Percentiles rank a stretch among this genome's conserved stretches.
Evolutionary conservation across 2,113 vertebrate genomes (phyloP).

Genomic region (Ptychochromis oligacanthus): DNA sequence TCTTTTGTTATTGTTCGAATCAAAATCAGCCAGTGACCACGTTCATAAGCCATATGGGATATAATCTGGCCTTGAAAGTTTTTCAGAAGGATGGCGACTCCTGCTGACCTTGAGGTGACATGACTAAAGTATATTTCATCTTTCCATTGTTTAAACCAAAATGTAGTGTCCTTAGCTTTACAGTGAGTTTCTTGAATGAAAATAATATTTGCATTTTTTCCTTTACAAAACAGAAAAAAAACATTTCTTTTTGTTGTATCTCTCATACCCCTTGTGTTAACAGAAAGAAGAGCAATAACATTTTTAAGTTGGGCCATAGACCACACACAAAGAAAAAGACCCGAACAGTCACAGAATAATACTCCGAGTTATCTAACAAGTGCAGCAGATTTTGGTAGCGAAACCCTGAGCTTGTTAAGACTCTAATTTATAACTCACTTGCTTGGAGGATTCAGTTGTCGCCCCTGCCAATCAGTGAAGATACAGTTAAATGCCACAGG

Average conservation of each 20-base stretch:
- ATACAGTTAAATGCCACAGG: background rate
- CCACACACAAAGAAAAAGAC: background rate
- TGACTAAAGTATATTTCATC: background rate
- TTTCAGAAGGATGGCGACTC: background rate
- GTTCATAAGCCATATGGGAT: background rate
- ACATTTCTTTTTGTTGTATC: background rate
- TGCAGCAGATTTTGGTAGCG: background rate
- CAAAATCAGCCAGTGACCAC: background rate
- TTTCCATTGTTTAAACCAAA: background rate
- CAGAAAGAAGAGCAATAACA: background rate
- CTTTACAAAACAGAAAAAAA: background rate
- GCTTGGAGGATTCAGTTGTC: too few relatives aligned
- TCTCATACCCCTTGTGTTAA: background rate
- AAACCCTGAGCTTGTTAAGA: background rate
- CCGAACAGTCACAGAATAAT: background rate
- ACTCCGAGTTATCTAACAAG: background rate
- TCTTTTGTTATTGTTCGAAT: background rate
- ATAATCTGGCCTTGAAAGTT: background rate
- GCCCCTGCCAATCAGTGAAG: background rate
- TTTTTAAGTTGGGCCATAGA: background rate
- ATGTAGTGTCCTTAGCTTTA: too few relatives aligned
- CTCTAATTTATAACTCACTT: too few relatives aligned
- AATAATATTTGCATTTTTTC: background rate
- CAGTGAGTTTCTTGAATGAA: background rate
- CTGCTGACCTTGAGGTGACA: too few relatives aligned